Percentiles rank a stretch among this genome's conserved stretches.
phyloP scores from a whole-genome alignment of 2,888 invertebrate genomes.

The Baronia brevicornis region DNA sequence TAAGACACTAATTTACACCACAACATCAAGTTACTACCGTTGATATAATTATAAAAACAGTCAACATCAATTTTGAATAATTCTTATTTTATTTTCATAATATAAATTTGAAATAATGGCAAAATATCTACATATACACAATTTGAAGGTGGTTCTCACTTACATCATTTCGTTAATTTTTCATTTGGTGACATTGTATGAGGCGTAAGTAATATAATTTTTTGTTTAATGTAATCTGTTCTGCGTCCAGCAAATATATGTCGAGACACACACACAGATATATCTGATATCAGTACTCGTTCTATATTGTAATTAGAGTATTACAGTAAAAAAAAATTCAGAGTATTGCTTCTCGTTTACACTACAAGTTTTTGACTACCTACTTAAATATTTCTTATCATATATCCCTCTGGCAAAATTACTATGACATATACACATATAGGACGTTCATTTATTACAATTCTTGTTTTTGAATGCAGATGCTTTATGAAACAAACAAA shows the following conservation, averaged over 20 bases:
- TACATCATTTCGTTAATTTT: slow-evolving; percentile 46
- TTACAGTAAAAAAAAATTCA: slow-evolving; percentile 60
- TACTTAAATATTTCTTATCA: slow-evolving; percentile 52
- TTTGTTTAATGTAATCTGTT: slow-evolving; percentile 1
- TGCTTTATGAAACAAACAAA: slow-evolving; percentile 30
- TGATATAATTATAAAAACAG: slow-evolving; percentile 75
- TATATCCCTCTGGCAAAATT: slow-evolving; percentile 69
- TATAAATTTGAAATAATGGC: slow-evolving; percentile 69
- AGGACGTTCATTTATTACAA: slow-evolving; percentile 1
- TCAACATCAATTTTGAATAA: slow-evolving; percentile 76
- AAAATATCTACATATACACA: slow-evolving; percentile 72
- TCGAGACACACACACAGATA: slow-evolving; percentile 11
- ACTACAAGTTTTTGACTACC: slow-evolving; percentile 70
- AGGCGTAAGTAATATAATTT: slow-evolving; percentile 28
- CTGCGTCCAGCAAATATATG: slow-evolving; percentile 5
- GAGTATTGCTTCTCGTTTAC: slow-evolving; percentile 75
- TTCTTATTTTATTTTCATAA: slow-evolving; percentile 60
- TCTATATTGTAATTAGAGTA: slow-evolving; percentile 52
- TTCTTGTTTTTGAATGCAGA: slow-evolving; percentile 7
- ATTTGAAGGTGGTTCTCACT: slow-evolving; percentile 41
- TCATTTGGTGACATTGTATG: slow-evolving; percentile 39
- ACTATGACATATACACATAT: slow-evolving; percentile 29
- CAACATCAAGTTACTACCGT: slow-evolving; percentile 76
- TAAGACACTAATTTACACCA: slow-evolving; percentile 76
- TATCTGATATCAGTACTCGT: slow-evolving; percentile 39